A percentile compares a stretch with the other conserved stretches of the same genome.
Conservation (phyloP, 2,888 invertebrate genomes). For the Hemaris fuciformis region DNA sequence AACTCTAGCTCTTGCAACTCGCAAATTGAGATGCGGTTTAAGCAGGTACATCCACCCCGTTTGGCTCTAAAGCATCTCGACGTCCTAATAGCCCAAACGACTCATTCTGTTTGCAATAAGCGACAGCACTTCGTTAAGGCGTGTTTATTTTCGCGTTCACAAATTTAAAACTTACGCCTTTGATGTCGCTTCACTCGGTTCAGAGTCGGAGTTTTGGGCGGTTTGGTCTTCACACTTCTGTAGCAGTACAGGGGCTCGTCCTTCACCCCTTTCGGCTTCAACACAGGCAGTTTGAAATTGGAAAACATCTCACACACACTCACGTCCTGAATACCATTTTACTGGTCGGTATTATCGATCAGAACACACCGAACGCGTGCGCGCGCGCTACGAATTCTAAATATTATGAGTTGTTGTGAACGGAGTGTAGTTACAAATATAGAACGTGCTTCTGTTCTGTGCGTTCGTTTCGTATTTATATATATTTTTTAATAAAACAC, state of each 20-base stretch:
- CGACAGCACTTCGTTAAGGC: slow-evolving; percentile 63
- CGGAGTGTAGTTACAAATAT: slow-evolving; percentile 64
- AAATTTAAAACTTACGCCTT: slow-evolving; percentile 67
- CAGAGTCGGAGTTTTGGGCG: slow-evolving; percentile 79
- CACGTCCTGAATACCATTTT: slow-evolving; percentile 27
- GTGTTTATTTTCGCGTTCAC: slow-evolving; percentile 57
- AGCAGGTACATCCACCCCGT: slow-evolving; percentile 19
- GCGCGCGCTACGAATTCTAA: slow-evolving; percentile 55
- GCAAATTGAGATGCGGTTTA: slow-evolving; percentile 25
- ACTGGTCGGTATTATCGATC: slow-evolving; percentile 21
- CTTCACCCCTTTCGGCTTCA: slow-evolving; percentile 68
- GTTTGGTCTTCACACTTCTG: slow-evolving; percentile 75
- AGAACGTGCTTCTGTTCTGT: slow-evolving; percentile 59
- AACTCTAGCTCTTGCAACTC: slow-evolving; percentile 19
- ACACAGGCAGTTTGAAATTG: slow-evolving; percentile 78
- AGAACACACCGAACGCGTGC: slow-evolving; percentile 52
- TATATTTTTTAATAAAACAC: slow-evolving; percentile 61
- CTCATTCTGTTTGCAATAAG: slow-evolving; percentile 52
- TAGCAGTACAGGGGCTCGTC: slow-evolving; percentile 78
- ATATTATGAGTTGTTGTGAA: slow-evolving; percentile 70
- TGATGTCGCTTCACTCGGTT: slow-evolving; percentile 77
- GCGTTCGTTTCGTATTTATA: slow-evolving; percentile 56
- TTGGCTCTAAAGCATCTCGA: slow-evolving; percentile 28
- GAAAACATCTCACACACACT: slow-evolving; percentile 70
- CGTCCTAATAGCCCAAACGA: slow-evolving; percentile 53